Percentiles rank a stretch among this genome's conserved stretches.
phyloP scores from a whole-genome alignment of 2,113 vertebrate species.

The Oxyura jamaicensis region DNA sequence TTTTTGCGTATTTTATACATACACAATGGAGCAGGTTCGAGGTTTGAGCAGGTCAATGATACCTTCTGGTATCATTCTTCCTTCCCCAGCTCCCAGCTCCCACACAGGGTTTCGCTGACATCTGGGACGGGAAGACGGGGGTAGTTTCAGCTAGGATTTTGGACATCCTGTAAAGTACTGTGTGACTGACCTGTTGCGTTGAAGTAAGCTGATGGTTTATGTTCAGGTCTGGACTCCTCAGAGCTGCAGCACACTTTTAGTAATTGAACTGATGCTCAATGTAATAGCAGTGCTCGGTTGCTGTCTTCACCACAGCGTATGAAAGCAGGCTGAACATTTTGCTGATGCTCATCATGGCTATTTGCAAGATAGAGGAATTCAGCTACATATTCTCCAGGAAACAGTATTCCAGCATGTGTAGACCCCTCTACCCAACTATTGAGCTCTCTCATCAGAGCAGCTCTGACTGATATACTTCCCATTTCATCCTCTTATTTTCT shows the following conservation, averaged over 20 bases:
- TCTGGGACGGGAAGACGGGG: neutral
- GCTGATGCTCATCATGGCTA: neutral
- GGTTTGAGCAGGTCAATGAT: neutral
- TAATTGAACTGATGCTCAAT: neutral
- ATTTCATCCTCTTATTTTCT: neutral
- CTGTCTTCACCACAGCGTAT: neutral
- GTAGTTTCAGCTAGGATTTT: neutral
- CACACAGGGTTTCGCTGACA: neutral
- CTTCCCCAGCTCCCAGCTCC: neutral
- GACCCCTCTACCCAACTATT: neutral
- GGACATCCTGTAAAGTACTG: neutral
- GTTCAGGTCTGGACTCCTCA: neutral
- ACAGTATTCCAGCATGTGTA: neutral
- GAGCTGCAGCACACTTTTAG: neutral
- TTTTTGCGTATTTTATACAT: neutral
- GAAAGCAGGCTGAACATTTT: neutral
- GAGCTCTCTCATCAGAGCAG: neutral
- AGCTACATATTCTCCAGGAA: neutral
- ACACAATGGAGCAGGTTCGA: neutral
- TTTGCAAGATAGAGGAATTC: neutral
- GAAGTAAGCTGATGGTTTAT: neutral
- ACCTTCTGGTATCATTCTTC: neutral
- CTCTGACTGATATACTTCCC: rapidly evolving
- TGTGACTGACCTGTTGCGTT: neutral
- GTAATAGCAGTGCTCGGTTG: neutral